Evolutionary conservation across 2,113 vertebrate genomes (phyloP), one percentile per base, ranked within the genome.

Genomic region (Gobius niger): DNA sequence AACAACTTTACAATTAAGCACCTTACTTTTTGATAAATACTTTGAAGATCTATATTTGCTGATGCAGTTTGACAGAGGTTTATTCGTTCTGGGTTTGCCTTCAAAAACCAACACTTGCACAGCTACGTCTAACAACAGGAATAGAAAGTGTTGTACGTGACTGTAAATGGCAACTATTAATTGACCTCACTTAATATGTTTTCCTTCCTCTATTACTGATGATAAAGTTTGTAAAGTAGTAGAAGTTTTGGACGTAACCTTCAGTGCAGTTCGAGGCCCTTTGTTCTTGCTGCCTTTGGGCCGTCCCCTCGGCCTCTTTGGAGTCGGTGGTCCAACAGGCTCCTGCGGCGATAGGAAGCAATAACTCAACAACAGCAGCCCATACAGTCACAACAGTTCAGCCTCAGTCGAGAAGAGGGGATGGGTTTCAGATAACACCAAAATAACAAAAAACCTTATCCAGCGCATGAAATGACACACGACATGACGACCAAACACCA

Each of bases 251-350:
- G 24, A 34, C 24, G 69, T 5, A 72, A 94, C 93, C 91, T 91
- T 93, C 46, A 87, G 81, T 72, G 87, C 86, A 73, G 81, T 83
- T 64, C 54, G 86, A 16, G 85, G 87, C 44, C 82, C 87, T 86
- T 94, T 94, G 82, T 93, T 92, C 80, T 92, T 94, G 80, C 93
- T 94, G 73, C 93, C 93, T 81, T 90, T 92, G 0, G 93, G 93
- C 72, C 93, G 82, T 84, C 93, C 93, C 68, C 93, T 90, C 2
- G 93, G 93, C 65, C 93, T 85, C 79, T 92, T 94, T 73, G 92
- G 93, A 75, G 91, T 85, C 2, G 91, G 85, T 67, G 93, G 92
- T 76, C 90, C 91, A 50, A 83, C 85, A 40, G 91, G 90, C 72
- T 93, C 93, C 93, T 94, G 83, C 47, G 65, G 64, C 76, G 67